Conservation (phyloP, 2,888 invertebrate species). For the Drosophila picticornis region DNA sequence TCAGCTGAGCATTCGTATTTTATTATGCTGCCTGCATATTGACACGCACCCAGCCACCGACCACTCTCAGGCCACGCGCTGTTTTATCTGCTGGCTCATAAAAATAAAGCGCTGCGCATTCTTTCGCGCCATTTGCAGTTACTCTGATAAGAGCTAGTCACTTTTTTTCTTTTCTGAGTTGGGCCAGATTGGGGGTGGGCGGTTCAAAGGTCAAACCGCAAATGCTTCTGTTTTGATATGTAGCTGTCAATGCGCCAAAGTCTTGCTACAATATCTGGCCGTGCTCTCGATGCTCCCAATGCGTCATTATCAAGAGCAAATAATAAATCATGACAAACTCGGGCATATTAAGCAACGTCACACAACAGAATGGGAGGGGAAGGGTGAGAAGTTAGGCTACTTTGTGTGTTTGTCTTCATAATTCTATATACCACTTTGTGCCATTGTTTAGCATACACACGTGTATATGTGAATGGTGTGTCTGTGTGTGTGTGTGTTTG, state of each 20-base stretch:
- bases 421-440: slow-evolving; percentile 45
- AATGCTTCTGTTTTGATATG: slow-evolving; percentile 75
- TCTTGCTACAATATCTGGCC: slow-evolving; percentile 23
- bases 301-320: slow-evolving; percentile 77
- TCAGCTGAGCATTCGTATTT: slow-evolving; percentile 68
- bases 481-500: slow-evolving; percentile 13
- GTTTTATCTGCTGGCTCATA: slow-evolving; percentile 75
- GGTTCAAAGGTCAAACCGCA: slow-evolving; percentile 70
- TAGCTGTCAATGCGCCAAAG: slow-evolving; percentile 66
- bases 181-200: slow-evolving; percentile 14
- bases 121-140: slow-evolving; percentile 81
- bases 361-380: slow-evolving; percentile 14
- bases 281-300: slow-evolving; percentile 39
- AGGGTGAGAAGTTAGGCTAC: not conserved
- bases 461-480: slow-evolving; percentile 3
- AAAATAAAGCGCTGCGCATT: slow-evolving; percentile 81
- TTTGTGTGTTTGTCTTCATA: slow-evolving; percentile 16
- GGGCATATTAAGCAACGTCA: slow-evolving; percentile 45
- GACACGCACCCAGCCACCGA: slow-evolving; percentile 27
- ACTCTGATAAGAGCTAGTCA: slow-evolving; percentile 74
- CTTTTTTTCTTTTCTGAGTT: slow-evolving; percentile 19
- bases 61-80: slow-evolving; percentile 35
- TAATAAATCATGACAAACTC: slow-evolving; percentile 73
- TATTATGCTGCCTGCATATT: slow-evolving; percentile 78
- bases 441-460: slow-evolving; percentile 50